Evolutionary conservation across 2,113 vertebrate species (phyloP).

Genomic region (Cyprinodon variegatus): DNA sequence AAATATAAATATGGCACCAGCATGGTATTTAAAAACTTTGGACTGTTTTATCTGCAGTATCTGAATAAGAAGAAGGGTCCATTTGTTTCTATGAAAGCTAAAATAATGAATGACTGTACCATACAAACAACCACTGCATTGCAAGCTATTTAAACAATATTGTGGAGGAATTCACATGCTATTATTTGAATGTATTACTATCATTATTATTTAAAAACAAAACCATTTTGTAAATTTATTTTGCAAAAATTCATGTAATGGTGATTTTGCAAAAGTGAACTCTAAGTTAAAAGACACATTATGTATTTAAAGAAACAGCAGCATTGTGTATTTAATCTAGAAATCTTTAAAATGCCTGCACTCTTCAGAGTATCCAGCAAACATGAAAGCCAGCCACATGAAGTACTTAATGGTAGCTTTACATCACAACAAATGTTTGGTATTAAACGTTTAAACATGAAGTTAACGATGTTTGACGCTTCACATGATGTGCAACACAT

Average conservation of each 20-base stretch:
- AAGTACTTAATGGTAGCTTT: constrained; percentile 59
- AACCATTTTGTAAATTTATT: constrained; percentile 72
- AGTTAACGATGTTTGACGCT: constrained; percentile 59
- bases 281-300: constrained; percentile 80
- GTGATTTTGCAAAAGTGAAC: constrained; percentile 69
- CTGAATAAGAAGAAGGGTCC: constrained; percentile 32
- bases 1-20: constrained; percentile 54
- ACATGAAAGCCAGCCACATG: constrained; percentile 44
- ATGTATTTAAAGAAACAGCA: constrained; percentile 81
- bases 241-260: constrained; percentile 70
- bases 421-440: constrained; percentile 55
- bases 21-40: constrained; percentile 39
- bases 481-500: constrained; percentile 53
- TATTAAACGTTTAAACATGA: constrained; percentile 36
- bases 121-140: constrained; percentile 48
- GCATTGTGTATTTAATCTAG: constrained; percentile 81
- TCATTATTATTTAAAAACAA: constrained; percentile 82
- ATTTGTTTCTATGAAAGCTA: constrained; percentile 35
- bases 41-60: constrained; percentile 57
- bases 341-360: constrained; percentile 78
- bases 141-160: constrained; percentile 79
- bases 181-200: constrained; percentile 80
- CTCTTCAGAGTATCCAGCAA: constrained; percentile 62
- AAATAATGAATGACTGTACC: constrained; percentile 33
- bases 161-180: constrained; percentile 73